A percentile compares a stretch with the other conserved stretches of the same genome.
These are phyloP conservation scores for Heliconius nattereri DNA, from an alignment of 1,140 invertebrate genomes.

Conservation along the genomic window DNA sequence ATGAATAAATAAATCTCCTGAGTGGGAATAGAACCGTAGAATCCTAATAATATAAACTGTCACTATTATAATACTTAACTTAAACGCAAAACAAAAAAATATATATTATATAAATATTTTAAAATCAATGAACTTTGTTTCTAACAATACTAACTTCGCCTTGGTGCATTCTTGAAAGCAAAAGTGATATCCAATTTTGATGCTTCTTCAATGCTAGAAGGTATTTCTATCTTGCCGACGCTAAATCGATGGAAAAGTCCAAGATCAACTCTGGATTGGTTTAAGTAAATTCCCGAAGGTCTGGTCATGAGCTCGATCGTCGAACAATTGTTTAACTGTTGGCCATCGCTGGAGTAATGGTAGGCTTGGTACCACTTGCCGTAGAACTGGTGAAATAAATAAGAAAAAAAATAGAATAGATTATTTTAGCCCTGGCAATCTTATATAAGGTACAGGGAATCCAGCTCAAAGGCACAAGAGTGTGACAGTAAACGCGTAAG, in stretches of 20 bases:
- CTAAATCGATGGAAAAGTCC: constrained; percentile 69
- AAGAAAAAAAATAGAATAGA: too few species aligned
- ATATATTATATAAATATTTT: neutral
- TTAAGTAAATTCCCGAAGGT: constrained; percentile 59
- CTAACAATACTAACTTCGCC: constrained; percentile 60
- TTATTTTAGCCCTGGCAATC: too few species aligned
- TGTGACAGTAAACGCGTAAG: too few species aligned
- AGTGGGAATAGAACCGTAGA: too few species aligned
- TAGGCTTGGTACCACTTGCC: constrained; percentile 69
- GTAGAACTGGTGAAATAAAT: constrained; percentile 54
- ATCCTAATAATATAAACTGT: too few species aligned
- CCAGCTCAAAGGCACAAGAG: too few species aligned
- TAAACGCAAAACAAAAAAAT: neutral
- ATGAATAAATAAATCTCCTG: too few species aligned
- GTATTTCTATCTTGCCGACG: constrained; percentile 58
- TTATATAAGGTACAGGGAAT: too few species aligned
- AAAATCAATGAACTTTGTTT: neutral
- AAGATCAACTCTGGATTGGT: constrained; percentile 65
- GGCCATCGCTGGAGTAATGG: constrained; percentile 67
- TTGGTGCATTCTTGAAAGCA: constrained; percentile 58
- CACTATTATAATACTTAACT: neutral
- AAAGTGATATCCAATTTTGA: constrained; percentile 56
- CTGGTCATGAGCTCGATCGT: constrained; percentile 53
- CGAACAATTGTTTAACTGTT: constrained; percentile 64
- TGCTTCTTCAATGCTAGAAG: constrained; percentile 48